phyloP scores from a whole-genome alignment of 2,888 invertebrate species.

The Tachina lurida region DNA sequence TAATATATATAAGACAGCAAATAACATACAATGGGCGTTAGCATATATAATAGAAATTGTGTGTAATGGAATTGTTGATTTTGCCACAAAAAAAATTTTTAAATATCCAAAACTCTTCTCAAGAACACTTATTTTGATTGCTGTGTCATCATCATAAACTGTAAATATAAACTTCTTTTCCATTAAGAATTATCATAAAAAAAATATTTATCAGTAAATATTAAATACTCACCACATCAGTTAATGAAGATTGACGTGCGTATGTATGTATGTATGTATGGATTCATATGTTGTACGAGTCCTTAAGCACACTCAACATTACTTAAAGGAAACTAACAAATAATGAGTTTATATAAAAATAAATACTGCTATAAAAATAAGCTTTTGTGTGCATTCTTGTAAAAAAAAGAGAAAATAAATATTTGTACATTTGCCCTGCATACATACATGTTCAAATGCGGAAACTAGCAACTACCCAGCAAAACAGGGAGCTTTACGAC shows the following conservation, averaged over 20 bases:
- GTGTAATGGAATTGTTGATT: neutral
- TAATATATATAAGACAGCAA: too few species aligned
- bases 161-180: neutral
- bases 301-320: neutral
- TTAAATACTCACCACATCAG: slow-evolving; percentile 26
- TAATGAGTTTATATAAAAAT: slow-evolving; percentile 47
- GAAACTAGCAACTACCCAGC: too few species aligned
- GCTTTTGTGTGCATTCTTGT: too few species aligned
- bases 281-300: neutral
- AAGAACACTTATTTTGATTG: neutral
- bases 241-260: slow-evolving; percentile 51
- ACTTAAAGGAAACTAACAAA: slow-evolving; percentile 24
- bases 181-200: neutral
- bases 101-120: neutral
- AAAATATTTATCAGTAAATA: neutral
- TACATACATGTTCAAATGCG: too few species aligned
- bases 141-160: slow-evolving; percentile 9
- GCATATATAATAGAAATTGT: too few species aligned
- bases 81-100: neutral
- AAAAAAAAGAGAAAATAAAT: too few species aligned
- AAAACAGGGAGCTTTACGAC: too few species aligned
- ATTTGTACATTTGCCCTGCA: too few species aligned
- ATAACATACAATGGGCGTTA: neutral
- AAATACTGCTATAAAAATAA: neutral
- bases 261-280: neutral